phyloP scores from a whole-genome alignment of 1,140 invertebrate species.

The Steinernema khuongi region DNA sequence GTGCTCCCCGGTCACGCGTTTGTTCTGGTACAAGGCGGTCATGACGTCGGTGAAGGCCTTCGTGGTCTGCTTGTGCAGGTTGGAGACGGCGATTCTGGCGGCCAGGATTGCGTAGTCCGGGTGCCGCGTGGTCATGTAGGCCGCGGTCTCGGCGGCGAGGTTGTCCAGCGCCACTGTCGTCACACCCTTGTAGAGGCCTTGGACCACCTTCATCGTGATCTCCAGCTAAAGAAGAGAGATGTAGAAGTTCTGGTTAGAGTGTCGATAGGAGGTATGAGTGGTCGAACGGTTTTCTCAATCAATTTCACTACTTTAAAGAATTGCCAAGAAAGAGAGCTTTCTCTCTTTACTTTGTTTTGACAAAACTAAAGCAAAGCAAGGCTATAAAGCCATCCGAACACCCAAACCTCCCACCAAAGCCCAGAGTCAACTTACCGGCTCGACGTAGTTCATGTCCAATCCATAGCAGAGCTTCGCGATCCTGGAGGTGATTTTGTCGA shows the following conservation, averaged over 20 bases:
- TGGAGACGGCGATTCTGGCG: slow-evolving; percentile 88
- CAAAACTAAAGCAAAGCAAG: no score
- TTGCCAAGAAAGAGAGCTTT: no score
- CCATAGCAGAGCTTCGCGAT: slow-evolving; percentile 92
- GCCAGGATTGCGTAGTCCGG: slow-evolving; percentile 92
- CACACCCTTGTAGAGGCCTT: slow-evolving; percentile 88
- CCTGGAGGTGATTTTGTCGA: slow-evolving; percentile 94
- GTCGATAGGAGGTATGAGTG: no score
- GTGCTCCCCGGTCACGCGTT: slow-evolving; percentile 68
- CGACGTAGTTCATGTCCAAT: slow-evolving; percentile 87
- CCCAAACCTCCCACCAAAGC: not conserved
- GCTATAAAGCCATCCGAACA: no score
- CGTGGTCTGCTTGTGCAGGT: slow-evolving; percentile 81
- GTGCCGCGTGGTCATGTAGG: slow-evolving; percentile 89
- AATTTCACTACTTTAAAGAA: no score
- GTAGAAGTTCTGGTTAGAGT: no score
- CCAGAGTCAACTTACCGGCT: slow-evolving; percentile 71
- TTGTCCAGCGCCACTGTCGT: slow-evolving; percentile 93
- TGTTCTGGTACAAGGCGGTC: slow-evolving; percentile 74
- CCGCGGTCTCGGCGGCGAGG: slow-evolving; percentile 89
- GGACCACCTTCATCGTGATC: slow-evolving; percentile 70
- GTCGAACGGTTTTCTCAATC: no score
- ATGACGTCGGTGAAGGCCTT: slow-evolving; percentile 75
- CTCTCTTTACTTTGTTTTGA: no score
- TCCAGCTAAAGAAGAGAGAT: slow-evolving; percentile 55